These are phyloP conservation scores for Scalopus aquaticus DNA, from an alignment of 2,113 vertebrate genomes.

Conservation along the genomic window DNA sequence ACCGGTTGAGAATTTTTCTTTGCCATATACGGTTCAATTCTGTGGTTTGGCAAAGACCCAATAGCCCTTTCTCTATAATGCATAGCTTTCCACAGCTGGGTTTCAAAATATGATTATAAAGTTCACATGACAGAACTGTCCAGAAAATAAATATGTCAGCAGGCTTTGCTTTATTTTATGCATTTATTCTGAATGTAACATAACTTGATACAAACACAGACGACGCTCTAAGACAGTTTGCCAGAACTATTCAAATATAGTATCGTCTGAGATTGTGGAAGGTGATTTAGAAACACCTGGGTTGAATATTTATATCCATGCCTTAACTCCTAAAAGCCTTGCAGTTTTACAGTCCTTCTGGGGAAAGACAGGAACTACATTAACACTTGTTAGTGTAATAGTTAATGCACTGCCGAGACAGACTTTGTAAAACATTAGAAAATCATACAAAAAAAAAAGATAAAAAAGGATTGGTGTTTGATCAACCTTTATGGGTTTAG, in stretches of 20 bases:
- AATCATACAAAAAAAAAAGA: slow-evolving; percentile 75
- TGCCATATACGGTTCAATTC: slow-evolving; percentile 55
- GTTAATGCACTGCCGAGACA: slow-evolving; percentile 83
- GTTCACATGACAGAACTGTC: slow-evolving; percentile 75
- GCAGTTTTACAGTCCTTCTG: slow-evolving; percentile 84
- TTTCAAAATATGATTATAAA: slow-evolving; percentile 85
- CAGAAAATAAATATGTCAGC: slow-evolving; percentile 83
- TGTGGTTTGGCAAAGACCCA: slow-evolving; percentile 76
- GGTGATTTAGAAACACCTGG: slow-evolving; percentile 87
- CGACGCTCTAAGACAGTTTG: slow-evolving; percentile 74
- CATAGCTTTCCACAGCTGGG: slow-evolving; percentile 81
- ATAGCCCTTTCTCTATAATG: slow-evolving; percentile 79
- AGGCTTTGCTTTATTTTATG: slow-evolving; percentile 82
- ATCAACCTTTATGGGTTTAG: slow-evolving; percentile 60
- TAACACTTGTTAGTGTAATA: slow-evolving; percentile 85
- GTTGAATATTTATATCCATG: slow-evolving; percentile 84
- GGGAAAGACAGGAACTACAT: slow-evolving; percentile 87
- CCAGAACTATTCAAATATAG: slow-evolving; percentile 71
- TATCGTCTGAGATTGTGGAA: slow-evolving; percentile 80
- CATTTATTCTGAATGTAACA: slow-evolving; percentile 74
- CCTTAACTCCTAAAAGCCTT: slow-evolving; percentile 83
- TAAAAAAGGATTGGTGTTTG: slow-evolving; percentile 57
- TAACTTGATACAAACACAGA: slow-evolving; percentile 75
- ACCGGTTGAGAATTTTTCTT: slow-evolving; percentile 68
- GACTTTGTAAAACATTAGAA: slow-evolving; percentile 73